Conservation (phyloP, 2,797 vertebrate genomes). For the Pantherophis alleghaniensis region DNA sequence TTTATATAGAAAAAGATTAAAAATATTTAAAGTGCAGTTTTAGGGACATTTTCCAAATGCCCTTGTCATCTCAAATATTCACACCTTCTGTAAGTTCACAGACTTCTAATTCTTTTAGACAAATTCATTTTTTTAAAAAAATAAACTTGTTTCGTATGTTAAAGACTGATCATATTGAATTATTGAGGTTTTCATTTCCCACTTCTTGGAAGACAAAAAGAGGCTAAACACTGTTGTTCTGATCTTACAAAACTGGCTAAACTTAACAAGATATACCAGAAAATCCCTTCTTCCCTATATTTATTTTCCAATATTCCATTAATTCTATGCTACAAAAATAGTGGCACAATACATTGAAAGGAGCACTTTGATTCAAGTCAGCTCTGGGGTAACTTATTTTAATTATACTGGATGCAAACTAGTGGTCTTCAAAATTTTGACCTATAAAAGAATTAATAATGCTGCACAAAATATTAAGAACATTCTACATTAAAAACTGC, state of each 20-base stretch:
- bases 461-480: not conserved
- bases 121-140: conserved; percentile 53
- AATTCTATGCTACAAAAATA: conserved; percentile 12
- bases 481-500: not conserved
- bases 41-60: not conserved
- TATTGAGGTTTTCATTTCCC: conserved; percentile 17
- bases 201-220: not conserved
- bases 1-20: conserved; percentile 35
- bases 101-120: conserved; percentile 51
- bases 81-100: conserved; percentile 49
- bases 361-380: not conserved
- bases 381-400: not conserved
- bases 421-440: not conserved
- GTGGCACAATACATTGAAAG: not conserved
- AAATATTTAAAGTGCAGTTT: conserved; percentile 37
- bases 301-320: not conserved
- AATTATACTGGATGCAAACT: not conserved
- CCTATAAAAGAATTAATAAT: not conserved
- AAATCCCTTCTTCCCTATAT: not conserved
- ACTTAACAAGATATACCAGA: not conserved
- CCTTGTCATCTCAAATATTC: conserved; percentile 24
- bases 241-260: not conserved
- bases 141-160: conserved; percentile 28
- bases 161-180: conserved; percentile 18
- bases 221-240: not conserved